A percentile compares a stretch with the other conserved stretches of the same genome.
Conservation (phyloP, 2,888 invertebrate genomes). For the Cosmia trapezina region DNA sequence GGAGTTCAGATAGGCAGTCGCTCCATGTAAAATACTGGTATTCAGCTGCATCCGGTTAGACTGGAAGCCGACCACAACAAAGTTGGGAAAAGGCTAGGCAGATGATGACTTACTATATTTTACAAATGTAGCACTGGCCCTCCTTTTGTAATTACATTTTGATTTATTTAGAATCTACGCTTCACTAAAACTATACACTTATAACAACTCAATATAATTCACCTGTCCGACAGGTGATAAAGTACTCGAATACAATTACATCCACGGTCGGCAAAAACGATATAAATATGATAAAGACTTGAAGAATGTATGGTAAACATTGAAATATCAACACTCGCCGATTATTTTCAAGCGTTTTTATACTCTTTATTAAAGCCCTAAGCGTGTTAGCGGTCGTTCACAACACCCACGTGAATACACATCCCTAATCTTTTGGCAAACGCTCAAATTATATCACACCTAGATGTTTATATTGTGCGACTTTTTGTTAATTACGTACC, state of each 20-base stretch:
- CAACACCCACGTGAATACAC: slow-evolving; percentile 78
- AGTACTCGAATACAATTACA: slow-evolving; percentile 30
- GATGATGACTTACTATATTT: too few relatives aligned
- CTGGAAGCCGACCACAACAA: too few relatives aligned
- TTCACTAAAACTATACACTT: background rate
- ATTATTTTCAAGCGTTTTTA: slow-evolving; percentile 64
- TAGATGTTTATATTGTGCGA: slow-evolving; percentile 73
- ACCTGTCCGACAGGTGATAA: slow-evolving; percentile 51
- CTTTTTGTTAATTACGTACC: background rate
- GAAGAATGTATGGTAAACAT: slow-evolving; percentile 60
- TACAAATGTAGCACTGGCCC: too few relatives aligned
- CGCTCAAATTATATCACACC: slow-evolving; percentile 80
- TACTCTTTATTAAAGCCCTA: slow-evolving; percentile 67
- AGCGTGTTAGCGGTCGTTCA: slow-evolving; percentile 76
- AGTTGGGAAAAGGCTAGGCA: too few relatives aligned
- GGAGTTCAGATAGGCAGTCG: too few relatives aligned
- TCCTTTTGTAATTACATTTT: background rate
- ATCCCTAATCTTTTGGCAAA: slow-evolving; percentile 86
- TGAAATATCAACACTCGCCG: slow-evolving; percentile 61
- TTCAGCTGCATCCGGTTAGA: too few relatives aligned
- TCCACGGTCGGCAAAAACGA: slow-evolving; percentile 40
- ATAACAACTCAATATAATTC: slow-evolving; percentile 36
- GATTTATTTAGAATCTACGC: background rate
- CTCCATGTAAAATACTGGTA: too few relatives aligned
- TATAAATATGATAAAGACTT: slow-evolving; percentile 51